A percentile compares a stretch with the other conserved stretches of the same genome.
These are phyloP conservation scores for Sinocyclocheilus grahami DNA, from an alignment of 2,113 vertebrate genomes.

Conservation along the genomic window DNA sequence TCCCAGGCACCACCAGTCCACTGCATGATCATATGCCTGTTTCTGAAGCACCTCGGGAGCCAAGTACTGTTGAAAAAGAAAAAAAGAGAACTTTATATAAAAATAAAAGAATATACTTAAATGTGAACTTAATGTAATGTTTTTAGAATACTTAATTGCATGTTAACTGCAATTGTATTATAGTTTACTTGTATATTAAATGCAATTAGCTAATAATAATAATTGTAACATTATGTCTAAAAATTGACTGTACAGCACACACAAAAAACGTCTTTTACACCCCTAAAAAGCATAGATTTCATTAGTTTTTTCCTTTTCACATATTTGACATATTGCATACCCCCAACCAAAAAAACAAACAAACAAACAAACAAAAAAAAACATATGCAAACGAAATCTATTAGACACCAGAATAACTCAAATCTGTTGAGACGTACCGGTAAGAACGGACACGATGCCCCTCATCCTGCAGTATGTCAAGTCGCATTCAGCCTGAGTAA, in stretches of 20 bases:
- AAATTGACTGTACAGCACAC: background rate
- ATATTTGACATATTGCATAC: background rate
- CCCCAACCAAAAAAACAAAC: background rate
- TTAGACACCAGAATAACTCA: background rate
- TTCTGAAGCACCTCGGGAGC: slow-evolving; percentile 83
- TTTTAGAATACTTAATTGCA: background rate
- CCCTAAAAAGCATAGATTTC: background rate
- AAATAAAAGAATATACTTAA: background rate
- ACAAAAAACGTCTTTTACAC: background rate
- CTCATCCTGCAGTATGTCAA: slow-evolving; percentile 82
- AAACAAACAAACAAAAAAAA: too few species aligned
- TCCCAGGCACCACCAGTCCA: slow-evolving; percentile 85
- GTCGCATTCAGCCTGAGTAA: slow-evolving; percentile 77
- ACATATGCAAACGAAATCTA: background rate
- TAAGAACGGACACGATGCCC: slow-evolving; percentile 74
- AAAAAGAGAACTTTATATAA: background rate
- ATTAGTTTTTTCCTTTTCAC: background rate
- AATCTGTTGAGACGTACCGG: slow-evolving; percentile 68
- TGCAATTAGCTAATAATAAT: too few species aligned
- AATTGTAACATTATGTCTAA: background rate
- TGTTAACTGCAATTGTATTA: too few species aligned
- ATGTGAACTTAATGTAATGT: background rate
- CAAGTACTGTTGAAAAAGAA: slow-evolving; percentile 70
- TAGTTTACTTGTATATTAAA: too few species aligned
- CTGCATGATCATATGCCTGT: slow-evolving; percentile 81